Conservation (phyloP, 2,797 vertebrate species). For the Sandelia bainsii region DNA sequence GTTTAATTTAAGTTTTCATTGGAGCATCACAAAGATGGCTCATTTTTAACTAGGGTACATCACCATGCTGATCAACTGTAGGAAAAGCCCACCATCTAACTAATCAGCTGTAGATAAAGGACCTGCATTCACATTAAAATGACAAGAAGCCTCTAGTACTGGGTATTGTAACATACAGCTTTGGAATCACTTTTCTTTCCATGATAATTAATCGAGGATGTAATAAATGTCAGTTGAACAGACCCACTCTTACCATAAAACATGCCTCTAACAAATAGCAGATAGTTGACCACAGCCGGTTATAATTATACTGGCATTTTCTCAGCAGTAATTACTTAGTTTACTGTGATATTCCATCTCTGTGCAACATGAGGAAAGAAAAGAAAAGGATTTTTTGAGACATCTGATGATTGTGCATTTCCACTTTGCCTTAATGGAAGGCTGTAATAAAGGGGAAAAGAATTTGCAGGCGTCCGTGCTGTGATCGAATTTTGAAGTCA, state of each 20-base stretch:
- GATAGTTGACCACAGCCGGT: conserved; percentile 33
- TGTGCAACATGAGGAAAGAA: neutral
- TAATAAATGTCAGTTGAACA: conserved; percentile 61
- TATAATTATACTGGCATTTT: conserved; percentile 25
- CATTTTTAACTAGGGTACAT: neutral
- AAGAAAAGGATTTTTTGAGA: neutral
- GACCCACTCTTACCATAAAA: conserved; percentile 48
- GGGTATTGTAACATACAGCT: conserved; percentile 24
- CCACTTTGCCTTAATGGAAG: conserved; percentile 1
- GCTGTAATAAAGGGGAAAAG: neutral
- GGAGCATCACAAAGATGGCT: neutral
- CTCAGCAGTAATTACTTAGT: conserved; percentile 21
- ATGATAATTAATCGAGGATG: conserved; percentile 57
- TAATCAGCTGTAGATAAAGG: conserved; percentile 14
- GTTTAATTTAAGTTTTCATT: conserved; percentile 11
- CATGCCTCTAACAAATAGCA: conserved; percentile 48
- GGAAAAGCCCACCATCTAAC: neutral
- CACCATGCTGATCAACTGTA: conserved; percentile 2
- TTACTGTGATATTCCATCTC: neutral
- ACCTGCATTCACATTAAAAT: conserved; percentile 33
- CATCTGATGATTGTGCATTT: conserved; percentile 1
- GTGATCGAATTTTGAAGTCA: neutral
- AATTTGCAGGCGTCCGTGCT: neutral
- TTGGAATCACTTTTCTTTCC: conserved; percentile 46
- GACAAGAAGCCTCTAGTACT: conserved; percentile 30